Conservation (phyloP, 1,140 invertebrate species). For the Philaenus spumarius region DNA sequence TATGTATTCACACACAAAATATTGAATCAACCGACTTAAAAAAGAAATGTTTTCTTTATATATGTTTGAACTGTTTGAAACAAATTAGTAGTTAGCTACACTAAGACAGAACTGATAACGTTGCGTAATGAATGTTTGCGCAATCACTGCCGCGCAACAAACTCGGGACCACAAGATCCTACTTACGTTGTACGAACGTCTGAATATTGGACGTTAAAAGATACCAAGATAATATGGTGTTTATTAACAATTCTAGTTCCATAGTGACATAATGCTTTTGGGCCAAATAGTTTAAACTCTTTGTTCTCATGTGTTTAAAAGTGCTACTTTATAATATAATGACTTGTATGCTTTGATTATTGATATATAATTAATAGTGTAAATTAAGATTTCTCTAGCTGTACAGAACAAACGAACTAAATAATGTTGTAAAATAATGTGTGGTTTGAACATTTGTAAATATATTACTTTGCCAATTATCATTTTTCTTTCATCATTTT, state of each 20-base stretch:
- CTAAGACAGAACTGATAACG: too few species aligned
- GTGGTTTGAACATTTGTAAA: conserved; percentile 15
- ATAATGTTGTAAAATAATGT: neutral
- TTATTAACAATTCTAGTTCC: neutral
- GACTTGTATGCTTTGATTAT: too few species aligned
- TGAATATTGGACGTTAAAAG: too few species aligned
- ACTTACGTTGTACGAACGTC: neutral
- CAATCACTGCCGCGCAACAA: conserved; percentile 3
- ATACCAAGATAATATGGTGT: neutral
- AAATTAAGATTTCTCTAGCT: conserved; percentile 7
- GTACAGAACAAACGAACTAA: neutral
- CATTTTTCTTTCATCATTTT: too few species aligned
- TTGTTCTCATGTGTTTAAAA: neutral
- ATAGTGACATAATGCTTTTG: conserved; percentile 5
- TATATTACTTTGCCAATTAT: conserved; percentile 14
- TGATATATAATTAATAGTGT: too few species aligned
- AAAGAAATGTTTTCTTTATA: too few species aligned
- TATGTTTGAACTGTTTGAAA: too few species aligned
- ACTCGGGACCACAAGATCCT: neutral
- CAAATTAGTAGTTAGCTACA: too few species aligned
- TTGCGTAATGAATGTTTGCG: neutral
- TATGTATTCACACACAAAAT: too few species aligned
- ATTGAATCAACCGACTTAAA: too few species aligned
- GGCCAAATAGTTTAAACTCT: conserved; percentile 12
- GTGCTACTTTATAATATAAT: neutral